These are phyloP conservation scores for Papilio xuthus DNA, from an alignment of 1,140 invertebrate species.

Conservation along the genomic window DNA sequence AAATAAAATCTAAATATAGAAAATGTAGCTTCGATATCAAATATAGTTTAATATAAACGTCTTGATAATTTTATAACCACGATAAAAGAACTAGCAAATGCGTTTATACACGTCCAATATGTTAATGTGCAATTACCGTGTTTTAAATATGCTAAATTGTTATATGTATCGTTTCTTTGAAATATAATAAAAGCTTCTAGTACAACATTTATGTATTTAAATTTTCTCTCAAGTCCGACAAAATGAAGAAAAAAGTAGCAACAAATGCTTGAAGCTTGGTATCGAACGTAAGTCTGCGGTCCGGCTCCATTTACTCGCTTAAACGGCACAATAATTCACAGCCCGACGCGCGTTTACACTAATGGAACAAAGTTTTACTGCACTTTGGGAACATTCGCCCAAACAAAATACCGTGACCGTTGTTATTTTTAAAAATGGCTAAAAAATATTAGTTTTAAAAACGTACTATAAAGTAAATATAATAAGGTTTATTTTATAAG, in stretches of 20 bases:
- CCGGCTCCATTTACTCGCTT: slow-evolving; percentile 26
- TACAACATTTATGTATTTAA: background rate
- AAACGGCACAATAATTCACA: slow-evolving; percentile 30
- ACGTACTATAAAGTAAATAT: no score
- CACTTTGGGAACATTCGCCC: background rate
- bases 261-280: slow-evolving; percentile 23
- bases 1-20: no score
- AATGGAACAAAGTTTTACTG: slow-evolving; percentile 34
- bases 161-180: background rate
- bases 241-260: slow-evolving; percentile 25
- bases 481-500: no score
- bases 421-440: background rate
- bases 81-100: no score
- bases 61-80: no score
- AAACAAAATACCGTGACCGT: slow-evolving; percentile 15
- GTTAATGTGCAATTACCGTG: no score
- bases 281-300: slow-evolving; percentile 28
- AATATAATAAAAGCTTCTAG: background rate
- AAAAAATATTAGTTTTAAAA: no score
- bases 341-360: slow-evolving; percentile 25
- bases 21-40: no score
- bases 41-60: no score
- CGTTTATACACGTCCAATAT: no score
- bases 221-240: background rate
- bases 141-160: background rate